These are phyloP conservation scores for Odontomyia ornata DNA, from an alignment of 2,888 invertebrate genomes.

Conservation along the genomic window DNA sequence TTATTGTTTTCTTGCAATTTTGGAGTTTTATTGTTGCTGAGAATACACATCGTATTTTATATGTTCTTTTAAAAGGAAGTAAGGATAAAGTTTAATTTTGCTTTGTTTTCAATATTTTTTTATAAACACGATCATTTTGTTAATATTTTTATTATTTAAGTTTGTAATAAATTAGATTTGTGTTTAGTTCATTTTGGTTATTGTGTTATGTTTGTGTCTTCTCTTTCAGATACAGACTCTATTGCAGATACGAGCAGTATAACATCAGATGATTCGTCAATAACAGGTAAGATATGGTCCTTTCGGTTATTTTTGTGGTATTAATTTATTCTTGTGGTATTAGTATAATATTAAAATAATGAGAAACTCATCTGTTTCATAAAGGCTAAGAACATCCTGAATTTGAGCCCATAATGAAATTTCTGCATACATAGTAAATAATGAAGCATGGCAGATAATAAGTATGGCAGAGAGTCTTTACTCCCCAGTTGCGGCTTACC, in stretches of 20 bases:
- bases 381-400: too few species aligned
- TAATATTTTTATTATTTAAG: too few species aligned
- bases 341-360: too few species aligned
- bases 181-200: constrained; percentile 20
- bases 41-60: background rate
- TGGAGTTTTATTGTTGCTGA: background rate
- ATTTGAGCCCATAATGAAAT: too few species aligned
- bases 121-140: background rate
- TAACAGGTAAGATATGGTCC: constrained; percentile 41
- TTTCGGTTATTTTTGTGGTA: background rate
- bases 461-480: too few species aligned
- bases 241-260: constrained; percentile 45
- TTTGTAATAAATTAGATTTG: background rate
- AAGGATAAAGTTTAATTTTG: too few species aligned
- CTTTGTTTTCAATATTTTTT: too few species aligned
- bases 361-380: too few species aligned
- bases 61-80: background rate
- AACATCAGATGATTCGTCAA: constrained; percentile 46
- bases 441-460: too few species aligned
- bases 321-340: too few species aligned
- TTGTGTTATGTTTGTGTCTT: constrained; percentile 34
- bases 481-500: too few species aligned
- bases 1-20: background rate
- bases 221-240: constrained; percentile 47
- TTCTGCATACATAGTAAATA: too few species aligned